These are phyloP conservation scores for Scolanthus callimorphus DNA, from an alignment of 92 coral and sea anemone species.

Conservation along the genomic window DNA sequence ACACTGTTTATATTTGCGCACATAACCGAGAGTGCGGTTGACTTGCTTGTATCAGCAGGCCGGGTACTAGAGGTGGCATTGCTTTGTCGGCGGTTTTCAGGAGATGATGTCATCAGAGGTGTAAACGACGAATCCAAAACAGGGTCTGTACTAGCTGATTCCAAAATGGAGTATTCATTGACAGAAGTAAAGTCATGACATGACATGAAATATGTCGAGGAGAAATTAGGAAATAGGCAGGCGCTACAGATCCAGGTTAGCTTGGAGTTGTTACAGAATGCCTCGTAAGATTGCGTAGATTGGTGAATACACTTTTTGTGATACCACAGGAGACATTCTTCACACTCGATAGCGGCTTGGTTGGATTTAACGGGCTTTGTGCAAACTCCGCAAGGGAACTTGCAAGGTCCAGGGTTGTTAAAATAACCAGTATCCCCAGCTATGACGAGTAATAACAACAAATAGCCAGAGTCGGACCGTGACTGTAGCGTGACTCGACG, in stretches of 20 bases:
- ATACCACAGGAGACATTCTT: conserved; percentile 29
- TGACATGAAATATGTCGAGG: conserved; percentile 9
- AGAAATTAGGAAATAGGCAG: conserved; percentile 21
- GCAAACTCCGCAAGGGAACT: conserved; percentile 29
- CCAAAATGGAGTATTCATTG: conserved; percentile 18
- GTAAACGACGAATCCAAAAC: conserved; percentile 1
- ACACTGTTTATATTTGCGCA: conserved; percentile 20
- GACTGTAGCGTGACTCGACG: neutral
- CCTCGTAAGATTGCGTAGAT: conserved; percentile 8
- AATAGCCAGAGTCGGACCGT: neutral
- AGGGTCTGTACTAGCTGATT: neutral
- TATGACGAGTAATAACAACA: neutral
- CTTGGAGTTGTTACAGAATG: conserved; percentile 16
- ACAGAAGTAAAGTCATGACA: neutral
- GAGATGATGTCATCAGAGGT: conserved; percentile 21
- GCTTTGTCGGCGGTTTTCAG: conserved; percentile 1
- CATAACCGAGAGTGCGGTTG: conserved; percentile 13
- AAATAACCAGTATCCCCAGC: neutral
- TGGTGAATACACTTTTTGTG: conserved; percentile 21
- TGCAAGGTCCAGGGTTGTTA: neutral
- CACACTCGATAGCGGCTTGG: conserved; percentile 21
- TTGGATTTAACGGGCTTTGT: conserved; percentile 23
- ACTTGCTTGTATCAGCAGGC: neutral
- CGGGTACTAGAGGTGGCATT: neutral
- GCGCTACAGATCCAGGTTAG: conserved; percentile 19